Percentiles rank a stretch among this genome's conserved stretches.
phyloP scores from a whole-genome alignment of 2,888 invertebrate species.

The Venustoraphidia nigricollis region DNA sequence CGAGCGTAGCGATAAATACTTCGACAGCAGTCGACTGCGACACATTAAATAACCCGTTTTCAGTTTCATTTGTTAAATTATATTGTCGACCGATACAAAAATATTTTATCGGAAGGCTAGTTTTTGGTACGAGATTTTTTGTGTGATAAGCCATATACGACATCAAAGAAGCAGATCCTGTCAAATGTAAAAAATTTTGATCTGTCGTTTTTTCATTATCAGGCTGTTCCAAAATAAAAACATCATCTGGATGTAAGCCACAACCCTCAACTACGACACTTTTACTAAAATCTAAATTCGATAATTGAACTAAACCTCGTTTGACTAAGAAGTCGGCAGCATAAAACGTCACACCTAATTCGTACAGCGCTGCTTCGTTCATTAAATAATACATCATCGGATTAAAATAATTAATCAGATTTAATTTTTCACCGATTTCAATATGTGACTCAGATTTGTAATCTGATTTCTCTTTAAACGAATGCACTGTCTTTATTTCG shows the following conservation, averaged over 20 bases:
- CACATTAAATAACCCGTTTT: slow-evolving; percentile 43
- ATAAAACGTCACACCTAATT: slow-evolving; percentile 41
- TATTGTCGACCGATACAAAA: slow-evolving; percentile 60
- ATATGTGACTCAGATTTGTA: slow-evolving; percentile 32
- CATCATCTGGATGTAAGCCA: slow-evolving; percentile 40
- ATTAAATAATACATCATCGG: slow-evolving; percentile 44
- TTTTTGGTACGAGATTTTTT: slow-evolving; percentile 44
- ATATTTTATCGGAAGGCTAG: slow-evolving; percentile 50
- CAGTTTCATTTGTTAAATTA: slow-evolving; percentile 26
- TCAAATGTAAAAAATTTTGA: slow-evolving; percentile 49
- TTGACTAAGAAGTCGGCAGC: slow-evolving; percentile 30
- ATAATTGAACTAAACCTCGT: slow-evolving; percentile 43
- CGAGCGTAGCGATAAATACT: slow-evolving; percentile 42
- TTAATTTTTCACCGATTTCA: slow-evolving; percentile 34
- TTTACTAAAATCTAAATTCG: slow-evolving; percentile 64
- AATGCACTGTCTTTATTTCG: slow-evolving; percentile 20
- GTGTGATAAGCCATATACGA: slow-evolving; percentile 61
- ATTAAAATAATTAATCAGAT: slow-evolving; percentile 40
- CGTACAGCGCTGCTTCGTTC: slow-evolving; percentile 56
- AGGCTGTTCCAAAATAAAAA: slow-evolving; percentile 43
- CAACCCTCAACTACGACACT: slow-evolving; percentile 62
- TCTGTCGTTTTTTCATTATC: slow-evolving; percentile 33
- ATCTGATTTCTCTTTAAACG: slow-evolving; percentile 19
- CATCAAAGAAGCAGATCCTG: slow-evolving; percentile 56
- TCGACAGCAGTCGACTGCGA: slow-evolving; percentile 54